phyloP scores from a whole-genome alignment of 2,113 vertebrate genomes.

The Craseonycteris thonglongyai region DNA sequence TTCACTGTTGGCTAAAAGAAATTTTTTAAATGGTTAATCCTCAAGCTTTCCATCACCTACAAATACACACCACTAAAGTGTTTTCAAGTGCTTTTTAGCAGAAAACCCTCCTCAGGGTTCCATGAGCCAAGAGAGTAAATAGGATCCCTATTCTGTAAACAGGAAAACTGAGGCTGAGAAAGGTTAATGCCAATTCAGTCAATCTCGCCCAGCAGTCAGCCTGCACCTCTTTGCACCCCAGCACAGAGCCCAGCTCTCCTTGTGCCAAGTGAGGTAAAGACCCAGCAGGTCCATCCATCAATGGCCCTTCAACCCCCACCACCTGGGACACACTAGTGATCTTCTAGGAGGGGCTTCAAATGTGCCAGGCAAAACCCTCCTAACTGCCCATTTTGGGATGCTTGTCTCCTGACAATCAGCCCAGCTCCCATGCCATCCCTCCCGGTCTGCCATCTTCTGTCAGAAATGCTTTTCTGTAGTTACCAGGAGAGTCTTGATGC shows the following conservation, averaged over 20 bases:
- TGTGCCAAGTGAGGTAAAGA: not conserved
- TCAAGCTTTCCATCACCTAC: not conserved
- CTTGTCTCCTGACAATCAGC: not conserved
- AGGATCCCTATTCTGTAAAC: not conserved
- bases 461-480: not conserved
- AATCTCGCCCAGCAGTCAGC: not conserved
- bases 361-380: not conserved
- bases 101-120: not conserved
- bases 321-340: not conserved
- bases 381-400: not conserved
- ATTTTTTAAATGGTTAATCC: not conserved
- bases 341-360: not conserved
- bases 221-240: not conserved
- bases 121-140: not conserved
- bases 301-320: not conserved
- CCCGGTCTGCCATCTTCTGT: not conserved
- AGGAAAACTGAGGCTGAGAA: not conserved
- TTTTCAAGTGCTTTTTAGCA: not conserved
- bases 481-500: rapidly evolving
- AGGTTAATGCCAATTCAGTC: not conserved
- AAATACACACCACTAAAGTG: not conserved
- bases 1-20: slow-evolving; percentile 82
- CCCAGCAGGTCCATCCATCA: not conserved
- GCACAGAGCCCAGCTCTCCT: not conserved
- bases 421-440: rapidly evolving